Evolutionary conservation across 2,113 vertebrate genomes (phyloP).

Genomic region (Osmerus eperlanus): DNA sequence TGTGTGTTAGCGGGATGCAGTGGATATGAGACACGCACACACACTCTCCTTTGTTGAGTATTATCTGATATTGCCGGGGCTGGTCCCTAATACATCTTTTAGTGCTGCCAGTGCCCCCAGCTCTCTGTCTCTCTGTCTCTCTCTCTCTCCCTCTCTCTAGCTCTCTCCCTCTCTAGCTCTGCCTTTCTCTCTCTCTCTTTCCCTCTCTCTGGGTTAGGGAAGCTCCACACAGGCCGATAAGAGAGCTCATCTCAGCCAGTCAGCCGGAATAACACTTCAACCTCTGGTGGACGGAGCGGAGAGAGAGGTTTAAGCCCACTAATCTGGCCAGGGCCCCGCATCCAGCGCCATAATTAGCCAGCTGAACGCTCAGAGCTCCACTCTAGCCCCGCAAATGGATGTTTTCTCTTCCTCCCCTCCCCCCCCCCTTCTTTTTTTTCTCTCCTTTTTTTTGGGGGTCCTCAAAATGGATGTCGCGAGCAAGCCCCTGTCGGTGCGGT

Average conservation of each 20-base stretch:
- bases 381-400: constrained; percentile 1
- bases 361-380: constrained; percentile 8
- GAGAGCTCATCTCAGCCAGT: constrained; percentile 30
- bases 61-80: constrained; percentile 1
- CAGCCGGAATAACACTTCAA: constrained; percentile 33
- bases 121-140: background rate
- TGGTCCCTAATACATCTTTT: constrained; percentile 4
- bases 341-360: constrained; percentile 26
- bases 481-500: background rate
- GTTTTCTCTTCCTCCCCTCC: background rate
- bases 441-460: too few species aligned
- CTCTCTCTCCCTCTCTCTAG: too few species aligned
- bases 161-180: too few species aligned
- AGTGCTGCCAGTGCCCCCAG: background rate
- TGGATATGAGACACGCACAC: too few species aligned
- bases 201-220: background rate
- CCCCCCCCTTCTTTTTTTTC: background rate
- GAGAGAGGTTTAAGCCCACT: constrained; percentile 20
- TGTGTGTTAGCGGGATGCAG: too few species aligned
- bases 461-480: constrained; percentile 8
- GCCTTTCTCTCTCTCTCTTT: constrained; percentile 4
- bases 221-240: constrained; percentile 19
- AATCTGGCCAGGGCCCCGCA: constrained; percentile 22
- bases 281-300: constrained; percentile 29
- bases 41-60: background rate